Evolutionary conservation across 2,113 vertebrate genomes (phyloP).

Genomic region (Notothenia coriiceps): DNA sequence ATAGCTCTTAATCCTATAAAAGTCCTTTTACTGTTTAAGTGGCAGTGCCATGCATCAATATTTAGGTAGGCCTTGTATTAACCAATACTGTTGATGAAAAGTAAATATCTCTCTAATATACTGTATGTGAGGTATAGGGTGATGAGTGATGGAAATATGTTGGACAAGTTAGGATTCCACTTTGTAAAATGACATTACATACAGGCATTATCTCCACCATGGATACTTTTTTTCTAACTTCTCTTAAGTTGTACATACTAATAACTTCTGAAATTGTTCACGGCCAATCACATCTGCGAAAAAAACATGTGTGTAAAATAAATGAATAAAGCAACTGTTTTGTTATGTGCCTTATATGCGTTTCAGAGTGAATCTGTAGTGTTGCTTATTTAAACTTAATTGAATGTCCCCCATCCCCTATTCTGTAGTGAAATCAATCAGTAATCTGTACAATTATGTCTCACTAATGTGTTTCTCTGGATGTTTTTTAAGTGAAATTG

Average conservation of each 20-base stretch:
- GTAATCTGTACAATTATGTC: not conserved
- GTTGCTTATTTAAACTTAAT: not conserved
- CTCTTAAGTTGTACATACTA: not conserved
- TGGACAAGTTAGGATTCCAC: not conserved
- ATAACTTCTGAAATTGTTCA: not conserved
- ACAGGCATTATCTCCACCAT: not conserved
- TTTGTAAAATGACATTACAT: not conserved
- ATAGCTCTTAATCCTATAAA: not conserved
- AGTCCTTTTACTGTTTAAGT: no score
- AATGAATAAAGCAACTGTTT: not conserved
- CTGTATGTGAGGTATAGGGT: no score
- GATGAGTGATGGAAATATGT: not conserved
- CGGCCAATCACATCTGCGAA: not conserved
- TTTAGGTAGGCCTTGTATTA: not conserved
- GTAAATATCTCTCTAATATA: no score
- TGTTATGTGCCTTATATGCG: not conserved
- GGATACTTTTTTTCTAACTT: not conserved
- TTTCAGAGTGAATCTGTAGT: not conserved
- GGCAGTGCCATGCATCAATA: not conserved
- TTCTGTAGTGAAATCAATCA: not conserved
- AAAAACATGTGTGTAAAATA: not conserved
- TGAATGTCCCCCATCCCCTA: not conserved
- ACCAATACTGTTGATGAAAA: not conserved
- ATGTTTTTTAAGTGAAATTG: not conserved
- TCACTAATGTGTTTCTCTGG: not conserved